Conservation (phyloP, 2,113 vertebrate genomes). For the Oncorhynchus nerka region DNA sequence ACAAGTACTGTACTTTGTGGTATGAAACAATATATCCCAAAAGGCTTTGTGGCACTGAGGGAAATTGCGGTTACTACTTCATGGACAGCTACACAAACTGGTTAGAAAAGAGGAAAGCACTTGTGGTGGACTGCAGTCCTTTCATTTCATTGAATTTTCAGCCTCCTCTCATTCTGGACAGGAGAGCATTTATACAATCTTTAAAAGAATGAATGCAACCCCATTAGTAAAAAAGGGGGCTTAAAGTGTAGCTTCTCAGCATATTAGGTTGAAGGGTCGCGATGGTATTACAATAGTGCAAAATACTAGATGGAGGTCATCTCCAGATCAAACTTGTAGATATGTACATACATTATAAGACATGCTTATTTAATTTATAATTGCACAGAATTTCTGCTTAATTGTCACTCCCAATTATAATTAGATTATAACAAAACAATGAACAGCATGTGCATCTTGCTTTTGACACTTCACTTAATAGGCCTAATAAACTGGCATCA, state of each 20-base stretch:
- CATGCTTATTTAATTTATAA: background rate
- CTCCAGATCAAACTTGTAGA: background rate
- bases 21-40: slow-evolving; percentile 23
- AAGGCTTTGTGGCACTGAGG: slow-evolving; percentile 42
- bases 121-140: slow-evolving; percentile 6
- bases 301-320: slow-evolving; percentile 35
- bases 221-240: background rate
- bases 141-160: background rate
- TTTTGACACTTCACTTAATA: too few species aligned
- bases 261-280: slow-evolving; percentile 13
- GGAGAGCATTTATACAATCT: slow-evolving; percentile 12
- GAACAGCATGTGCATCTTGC: background rate
- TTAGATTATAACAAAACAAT: background rate
- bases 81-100: background rate
- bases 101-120: slow-evolving; percentile 23
- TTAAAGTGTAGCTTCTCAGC: slow-evolving; percentile 31
- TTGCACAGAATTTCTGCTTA: slow-evolving; percentile 16
- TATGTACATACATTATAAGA: slow-evolving; percentile 6
- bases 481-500: too few species aligned
- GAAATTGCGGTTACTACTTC: slow-evolving; percentile 29
- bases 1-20: slow-evolving; percentile 38
- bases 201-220: background rate
- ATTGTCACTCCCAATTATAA: background rate
- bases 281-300: slow-evolving; percentile 57
- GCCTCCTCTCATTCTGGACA: background rate